Evolutionary conservation across 2,113 vertebrate species (phyloP).

Genomic region (Archilochus colubris): DNA sequence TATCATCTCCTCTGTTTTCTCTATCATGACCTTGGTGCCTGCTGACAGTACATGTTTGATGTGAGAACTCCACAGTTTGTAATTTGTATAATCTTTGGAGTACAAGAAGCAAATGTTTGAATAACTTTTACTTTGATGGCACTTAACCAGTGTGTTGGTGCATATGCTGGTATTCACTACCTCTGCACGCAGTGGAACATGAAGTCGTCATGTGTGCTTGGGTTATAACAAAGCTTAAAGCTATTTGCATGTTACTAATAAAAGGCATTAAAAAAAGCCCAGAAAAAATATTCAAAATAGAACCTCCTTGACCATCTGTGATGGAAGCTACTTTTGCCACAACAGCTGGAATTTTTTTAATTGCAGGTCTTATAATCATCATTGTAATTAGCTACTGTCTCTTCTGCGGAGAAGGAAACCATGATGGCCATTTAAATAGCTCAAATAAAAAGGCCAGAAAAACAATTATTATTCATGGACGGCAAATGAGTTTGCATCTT

Average conservation of each 20-base stretch:
- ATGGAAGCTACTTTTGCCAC: slow-evolving; percentile 33
- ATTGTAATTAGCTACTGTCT: slow-evolving; percentile 61
- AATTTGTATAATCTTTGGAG: slow-evolving; percentile 66
- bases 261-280: not conserved
- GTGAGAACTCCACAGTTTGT: slow-evolving; percentile 8
- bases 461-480: slow-evolving; percentile 64
- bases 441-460: slow-evolving; percentile 66
- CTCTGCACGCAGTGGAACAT: not conserved
- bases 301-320: slow-evolving; percentile 21
- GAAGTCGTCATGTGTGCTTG: slow-evolving; percentile 11
- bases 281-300: not conserved
- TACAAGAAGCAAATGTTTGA: slow-evolving; percentile 60
- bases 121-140: slow-evolving; percentile 68
- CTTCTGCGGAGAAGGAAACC: slow-evolving; percentile 67
- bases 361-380: slow-evolving; percentile 33
- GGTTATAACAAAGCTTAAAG: slow-evolving; percentile 47
- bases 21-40: slow-evolving; percentile 53
- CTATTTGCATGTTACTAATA: slow-evolving; percentile 37
- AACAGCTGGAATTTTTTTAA: slow-evolving; percentile 45
- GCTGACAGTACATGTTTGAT: slow-evolving; percentile 9
- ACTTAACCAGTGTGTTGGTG: slow-evolving; percentile 51
- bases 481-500: slow-evolving; percentile 72
- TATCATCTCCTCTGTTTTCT: slow-evolving; percentile 58
- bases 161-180: slow-evolving; percentile 57
- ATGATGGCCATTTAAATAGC: slow-evolving; percentile 68